These are phyloP conservation scores for Leptobrachium ailaonicum DNA, from an alignment of 2,113 vertebrate species.

Conservation along the genomic window DNA sequence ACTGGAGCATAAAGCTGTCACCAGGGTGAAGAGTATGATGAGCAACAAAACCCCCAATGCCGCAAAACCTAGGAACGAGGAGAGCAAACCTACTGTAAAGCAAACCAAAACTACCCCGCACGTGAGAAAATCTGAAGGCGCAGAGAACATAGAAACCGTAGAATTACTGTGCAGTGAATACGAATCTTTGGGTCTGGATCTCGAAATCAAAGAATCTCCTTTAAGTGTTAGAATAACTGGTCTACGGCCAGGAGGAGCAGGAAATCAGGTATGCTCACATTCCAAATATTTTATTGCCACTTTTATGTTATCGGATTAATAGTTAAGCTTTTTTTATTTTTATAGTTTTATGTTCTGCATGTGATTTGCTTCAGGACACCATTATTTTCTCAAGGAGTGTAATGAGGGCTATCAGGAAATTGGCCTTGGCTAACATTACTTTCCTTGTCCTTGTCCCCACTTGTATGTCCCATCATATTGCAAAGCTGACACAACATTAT, in stretches of 20 bases:
- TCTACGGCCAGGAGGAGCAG: slow-evolving; percentile 70
- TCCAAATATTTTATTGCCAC: no score
- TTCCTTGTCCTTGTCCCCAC: no score
- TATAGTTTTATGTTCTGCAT: no score
- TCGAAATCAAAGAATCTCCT: slow-evolving; percentile 76
- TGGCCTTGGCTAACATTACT: no score
- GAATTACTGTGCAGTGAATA: slow-evolving; percentile 65
- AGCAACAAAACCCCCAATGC: slow-evolving; percentile 68
- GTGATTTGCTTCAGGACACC: no score
- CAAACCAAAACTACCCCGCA: slow-evolving; percentile 60
- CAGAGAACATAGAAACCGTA: slow-evolving; percentile 63
- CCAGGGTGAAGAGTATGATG: slow-evolving; percentile 74
- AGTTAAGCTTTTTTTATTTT: no score
- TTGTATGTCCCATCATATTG: no score
- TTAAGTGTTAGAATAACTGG: slow-evolving; percentile 71
- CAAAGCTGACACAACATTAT: no score
- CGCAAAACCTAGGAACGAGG: slow-evolving; percentile 64
- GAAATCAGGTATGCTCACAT: slow-evolving; percentile 72
- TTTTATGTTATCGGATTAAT: no score
- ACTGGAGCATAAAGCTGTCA: slow-evolving; percentile 79
- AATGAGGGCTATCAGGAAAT: no score
- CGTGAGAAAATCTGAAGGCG: slow-evolving; percentile 64
- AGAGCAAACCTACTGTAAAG: slow-evolving; percentile 53
- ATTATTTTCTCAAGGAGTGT: no score
- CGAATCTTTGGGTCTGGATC: slow-evolving; percentile 73